Evolutionary conservation across 64 coral and sea anemone genomes (phyloP), one percentile per base, ranked within the genome.

Genomic region (Montipora capricornis): DNA sequence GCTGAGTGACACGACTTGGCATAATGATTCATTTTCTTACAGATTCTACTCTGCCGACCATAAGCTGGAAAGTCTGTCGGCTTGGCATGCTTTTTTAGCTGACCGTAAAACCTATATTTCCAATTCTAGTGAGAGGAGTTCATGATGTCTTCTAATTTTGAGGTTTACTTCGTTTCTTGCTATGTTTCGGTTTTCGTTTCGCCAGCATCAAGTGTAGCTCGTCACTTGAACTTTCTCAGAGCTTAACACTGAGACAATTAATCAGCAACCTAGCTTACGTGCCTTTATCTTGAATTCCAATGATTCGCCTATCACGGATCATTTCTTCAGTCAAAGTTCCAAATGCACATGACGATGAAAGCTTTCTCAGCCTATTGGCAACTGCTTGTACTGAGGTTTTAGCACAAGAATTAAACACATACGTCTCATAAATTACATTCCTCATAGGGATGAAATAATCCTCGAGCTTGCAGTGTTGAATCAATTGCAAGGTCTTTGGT

Each of bases 351-450:
- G 73, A 77, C 58, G 88, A 84, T 5, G 80, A 53, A 10, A 86
- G 71, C 59, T 94, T 89, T 46, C 76, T 47, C 57, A 88, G 52
- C 48, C 78, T 13, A 57, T 89, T 94, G 5, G 73, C 78, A 68
- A 85, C 78, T 9, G 37, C 64, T 90, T 95, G 24, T 44, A 76
- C 73, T 68, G 75, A 69, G 62, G 75, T 71, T 90, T 95, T 80
- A 84, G 44, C 76, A 57, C 93, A 89, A 13, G 88, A 79, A n/a
- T 90, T 86, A 57, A 95, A 90, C 8, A 90, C 74, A 14, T 79
- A 85, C 66, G 75, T 90, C 84, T 90, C 77, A 52, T 82, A 89
- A 4, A 90, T 47, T 26, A 95, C 80, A 79, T 95, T 95, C 79
- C 88, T 90, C 71, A 76, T 94, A 11, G 79, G 50, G 10, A 87